Base-by-base conservation (phyloP, 2,113 vertebrate species). In the Malurus cyaneus region DNA sequence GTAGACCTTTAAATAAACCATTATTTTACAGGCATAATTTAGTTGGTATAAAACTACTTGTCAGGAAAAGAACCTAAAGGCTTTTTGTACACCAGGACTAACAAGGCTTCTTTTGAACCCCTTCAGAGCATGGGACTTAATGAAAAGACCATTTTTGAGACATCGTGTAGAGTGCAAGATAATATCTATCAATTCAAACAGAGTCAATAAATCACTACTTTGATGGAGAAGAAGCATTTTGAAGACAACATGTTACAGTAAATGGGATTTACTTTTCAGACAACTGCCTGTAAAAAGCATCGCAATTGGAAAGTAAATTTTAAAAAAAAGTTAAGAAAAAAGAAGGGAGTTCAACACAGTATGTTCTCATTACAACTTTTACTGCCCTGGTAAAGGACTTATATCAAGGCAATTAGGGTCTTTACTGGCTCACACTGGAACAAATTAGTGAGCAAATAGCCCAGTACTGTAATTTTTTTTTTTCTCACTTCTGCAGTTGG, bases 261-360 rank as follows among this genome's bases (percentile, higher is more conserved):
- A 92, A 92, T 61, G 23, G 26, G 62, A 94, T 95, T 89, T 92
- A 32, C 73, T 96, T 95, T 92, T 57, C 36, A 47, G 77, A 78
- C 53, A 89, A 28, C 20, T 92, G 57, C 89, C 54, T 73, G 20
- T 85, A 84, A 92, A 92, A 87, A 32, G 19, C 5, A 11, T 50
- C 66, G 11, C 39, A 65, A 31, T 12, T 62, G 14, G 39, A 91
- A 88, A 94, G 41, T 25, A 74, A 82, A 52, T 80, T 77, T 65
- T 36, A 0, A 14, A 66, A 93, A 89, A 39, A 9, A 41, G 39
- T 46, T 80, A 76, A 59, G 28, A 31, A 66, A 62, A 83, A 82
- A 80, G 2, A 44, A 53, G 36, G 46, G 26, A 64, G 3, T 81
- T 61, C 46, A 57, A 49, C 44, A 50, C 14, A 54, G 57, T 77